Conservation (phyloP, 2,888 invertebrate genomes). For the Sussaba pulchella region DNA sequence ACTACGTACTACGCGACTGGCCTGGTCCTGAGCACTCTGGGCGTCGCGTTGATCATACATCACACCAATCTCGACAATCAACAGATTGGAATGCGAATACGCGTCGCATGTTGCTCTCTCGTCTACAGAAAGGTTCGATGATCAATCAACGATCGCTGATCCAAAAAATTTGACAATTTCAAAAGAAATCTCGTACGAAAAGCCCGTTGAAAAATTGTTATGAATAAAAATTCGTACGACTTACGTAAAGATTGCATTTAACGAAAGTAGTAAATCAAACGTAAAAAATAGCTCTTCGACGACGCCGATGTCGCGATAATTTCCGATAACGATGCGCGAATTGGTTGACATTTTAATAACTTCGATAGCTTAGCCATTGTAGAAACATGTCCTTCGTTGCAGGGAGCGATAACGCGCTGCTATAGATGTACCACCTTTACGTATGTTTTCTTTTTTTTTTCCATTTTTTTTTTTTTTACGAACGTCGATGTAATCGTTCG, state of each 20-base stretch:
- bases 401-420: constrained; percentile 27
- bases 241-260: background rate
- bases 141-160: background rate
- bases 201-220: background rate
- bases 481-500: background rate
- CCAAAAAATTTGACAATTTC: background rate
- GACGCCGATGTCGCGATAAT: constrained; percentile 25
- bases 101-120: constrained; percentile 89
- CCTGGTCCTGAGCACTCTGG: constrained; percentile 81
- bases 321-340: constrained; percentile 35
- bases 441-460: background rate
- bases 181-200: background rate
- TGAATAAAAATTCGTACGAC: background rate
- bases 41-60: constrained; percentile 82
- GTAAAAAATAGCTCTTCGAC: background rate
- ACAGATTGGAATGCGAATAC: constrained; percentile 87
- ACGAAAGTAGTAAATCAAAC: constrained; percentile 11
- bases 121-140: constrained; percentile 88
- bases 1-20: constrained; percentile 74
- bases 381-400: constrained; percentile 14
- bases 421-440: background rate
- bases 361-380: constrained; percentile 17
- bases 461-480: background rate
- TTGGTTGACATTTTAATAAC: constrained; percentile 16
- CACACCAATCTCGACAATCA: constrained; percentile 82